Percentiles rank a stretch among this genome's conserved stretches.
These are phyloP conservation scores for Pterocles orientalis DNA, from an alignment of 2,113 vertebrate genomes.

Conservation along the genomic window DNA sequence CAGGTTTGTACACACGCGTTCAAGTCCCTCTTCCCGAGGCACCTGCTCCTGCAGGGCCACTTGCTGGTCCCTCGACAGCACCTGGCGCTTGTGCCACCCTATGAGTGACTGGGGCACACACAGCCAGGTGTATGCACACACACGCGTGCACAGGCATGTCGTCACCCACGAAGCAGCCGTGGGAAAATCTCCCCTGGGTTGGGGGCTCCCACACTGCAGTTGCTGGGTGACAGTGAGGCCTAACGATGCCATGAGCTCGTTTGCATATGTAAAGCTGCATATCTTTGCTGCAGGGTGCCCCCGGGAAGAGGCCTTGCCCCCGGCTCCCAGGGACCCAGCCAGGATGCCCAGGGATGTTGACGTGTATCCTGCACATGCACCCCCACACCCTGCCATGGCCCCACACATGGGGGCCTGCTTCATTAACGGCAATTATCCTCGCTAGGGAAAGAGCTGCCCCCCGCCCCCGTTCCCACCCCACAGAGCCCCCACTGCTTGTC, in stretches of 20 bases:
- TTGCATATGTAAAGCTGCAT: slow-evolving; percentile 59
- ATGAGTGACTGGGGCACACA: rapidly evolving
- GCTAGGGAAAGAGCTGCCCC: background rate
- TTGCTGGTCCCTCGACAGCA: background rate
- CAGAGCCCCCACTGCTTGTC: background rate
- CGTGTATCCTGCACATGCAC: rapidly evolving
- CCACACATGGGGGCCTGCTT: background rate
- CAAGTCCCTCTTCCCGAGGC: background rate
- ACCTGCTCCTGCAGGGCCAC: background rate
- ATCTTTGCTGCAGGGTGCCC: background rate
- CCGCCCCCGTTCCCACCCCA: background rate
- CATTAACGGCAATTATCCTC: slow-evolving; percentile 24
- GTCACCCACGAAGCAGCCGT: background rate
- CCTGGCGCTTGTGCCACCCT: background rate
- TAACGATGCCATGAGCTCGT: slow-evolving; percentile 42
- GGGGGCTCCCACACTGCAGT: background rate
- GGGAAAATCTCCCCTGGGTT: background rate
- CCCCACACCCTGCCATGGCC: background rate
- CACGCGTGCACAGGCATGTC: rapidly evolving
- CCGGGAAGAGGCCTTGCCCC: slow-evolving; percentile 15
- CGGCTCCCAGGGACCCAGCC: background rate
- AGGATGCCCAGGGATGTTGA: background rate
- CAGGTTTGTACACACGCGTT: rapidly evolving
- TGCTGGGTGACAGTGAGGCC: slow-evolving; percentile 45
- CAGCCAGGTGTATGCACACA: rapidly evolving